These are phyloP conservation scores for Agriotes lineatus DNA, from an alignment of 2,888 invertebrate genomes.

Conservation along the genomic window DNA sequence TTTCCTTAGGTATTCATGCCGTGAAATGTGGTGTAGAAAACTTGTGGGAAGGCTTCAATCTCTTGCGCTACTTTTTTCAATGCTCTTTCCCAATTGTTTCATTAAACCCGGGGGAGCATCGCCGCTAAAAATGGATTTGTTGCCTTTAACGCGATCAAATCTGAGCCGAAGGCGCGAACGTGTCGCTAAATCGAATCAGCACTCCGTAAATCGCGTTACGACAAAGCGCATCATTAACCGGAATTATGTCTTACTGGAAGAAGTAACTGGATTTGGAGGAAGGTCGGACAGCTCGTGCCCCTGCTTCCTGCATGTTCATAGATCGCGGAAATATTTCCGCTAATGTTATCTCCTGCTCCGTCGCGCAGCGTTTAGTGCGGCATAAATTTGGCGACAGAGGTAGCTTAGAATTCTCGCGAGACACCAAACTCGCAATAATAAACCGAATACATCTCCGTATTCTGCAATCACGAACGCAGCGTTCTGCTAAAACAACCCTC, in stretches of 20 bases:
- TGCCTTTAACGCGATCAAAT: constrained; percentile 9
- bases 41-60: too few species aligned
- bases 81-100: background rate
- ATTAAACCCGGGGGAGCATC: background rate
- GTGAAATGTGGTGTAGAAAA: too few species aligned
- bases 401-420: constrained; percentile 1
- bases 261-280: background rate
- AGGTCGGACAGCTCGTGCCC: background rate
- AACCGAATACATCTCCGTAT: constrained; percentile 17
- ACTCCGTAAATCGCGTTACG: constrained; percentile 10
- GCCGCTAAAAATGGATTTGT: constrained; percentile 7
- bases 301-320: background rate
- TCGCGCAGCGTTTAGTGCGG: background rate
- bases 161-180: background rate
- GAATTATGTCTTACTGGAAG: constrained; percentile 6
- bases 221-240: constrained; percentile 7
- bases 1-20: too few species aligned
- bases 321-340: constrained; percentile 14
- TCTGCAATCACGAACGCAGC: constrained; percentile 3
- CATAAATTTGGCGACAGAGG: constrained; percentile 6
- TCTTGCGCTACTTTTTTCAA: too few species aligned
- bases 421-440: constrained; percentile 16
- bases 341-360: constrained; percentile 1
- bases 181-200: constrained; percentile 7
- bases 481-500: background rate